phyloP scores from a whole-genome alignment of 1,140 invertebrate species.

The Batillaria attramentaria region DNA sequence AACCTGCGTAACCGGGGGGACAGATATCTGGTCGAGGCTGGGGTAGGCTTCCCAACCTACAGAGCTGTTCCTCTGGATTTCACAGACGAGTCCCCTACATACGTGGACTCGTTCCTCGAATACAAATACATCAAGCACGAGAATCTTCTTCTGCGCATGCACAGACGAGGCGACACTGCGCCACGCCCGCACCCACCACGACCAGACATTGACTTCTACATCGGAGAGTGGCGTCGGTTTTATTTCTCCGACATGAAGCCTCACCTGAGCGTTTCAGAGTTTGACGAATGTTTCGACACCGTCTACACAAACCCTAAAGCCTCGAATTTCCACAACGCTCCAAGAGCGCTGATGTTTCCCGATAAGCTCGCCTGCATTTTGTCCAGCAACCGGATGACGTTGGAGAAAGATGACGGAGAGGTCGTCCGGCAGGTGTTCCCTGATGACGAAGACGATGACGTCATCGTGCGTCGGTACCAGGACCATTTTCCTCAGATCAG shows the following conservation, averaged over 20 bases:
- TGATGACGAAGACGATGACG: background rate
- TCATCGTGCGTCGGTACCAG: background rate
- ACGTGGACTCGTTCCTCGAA: slow-evolving; percentile 33
- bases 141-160: slow-evolving; percentile 40
- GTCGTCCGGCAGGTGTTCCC: background rate
- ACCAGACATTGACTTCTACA: slow-evolving; percentile 27
- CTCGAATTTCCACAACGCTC: slow-evolving; percentile 34
- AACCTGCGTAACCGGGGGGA: slow-evolving; percentile 38
- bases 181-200: background rate
- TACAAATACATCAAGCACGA: slow-evolving; percentile 43
- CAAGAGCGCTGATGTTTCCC: slow-evolving; percentile 32
- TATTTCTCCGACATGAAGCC: slow-evolving; percentile 16
- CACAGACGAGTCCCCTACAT: slow-evolving; percentile 38
- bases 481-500: background rate
- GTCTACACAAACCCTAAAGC: slow-evolving; percentile 22
- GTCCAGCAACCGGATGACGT: slow-evolving; percentile 26
- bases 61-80: slow-evolving; percentile 36
- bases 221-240: slow-evolving; percentile 37
- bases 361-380: slow-evolving; percentile 23
- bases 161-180: slow-evolving; percentile 25
- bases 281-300: slow-evolving; percentile 35
- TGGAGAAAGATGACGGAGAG: slow-evolving; percentile 33
- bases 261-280: slow-evolving; percentile 25
- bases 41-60: slow-evolving; percentile 41
- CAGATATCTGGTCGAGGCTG: slow-evolving; percentile 33